Evolutionary conservation across 2,113 vertebrate genomes (phyloP).

Genomic region (Hyperoodon ampullatus): DNA sequence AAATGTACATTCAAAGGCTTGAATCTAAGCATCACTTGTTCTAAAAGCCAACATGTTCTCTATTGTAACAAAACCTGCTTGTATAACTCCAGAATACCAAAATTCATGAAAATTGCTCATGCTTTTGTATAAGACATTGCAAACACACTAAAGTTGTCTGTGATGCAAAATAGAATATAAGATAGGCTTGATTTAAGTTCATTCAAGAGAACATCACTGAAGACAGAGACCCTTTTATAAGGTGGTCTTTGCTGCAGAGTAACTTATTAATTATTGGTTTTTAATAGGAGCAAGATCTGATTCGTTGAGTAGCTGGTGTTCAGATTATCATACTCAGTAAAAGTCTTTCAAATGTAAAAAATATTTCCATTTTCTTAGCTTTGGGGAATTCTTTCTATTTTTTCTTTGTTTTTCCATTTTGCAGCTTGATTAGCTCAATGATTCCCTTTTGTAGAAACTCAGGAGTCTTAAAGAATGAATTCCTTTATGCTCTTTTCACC

Average conservation of each 20-base stretch:
- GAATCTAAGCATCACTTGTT: not conserved
- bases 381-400: not conserved
- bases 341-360: constrained; percentile 4
- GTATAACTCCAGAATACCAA: not conserved
- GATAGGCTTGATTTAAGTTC: not conserved
- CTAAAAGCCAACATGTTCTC: constrained; percentile 1
- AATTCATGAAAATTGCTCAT: not conserved
- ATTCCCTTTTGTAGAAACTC: constrained; percentile 72
- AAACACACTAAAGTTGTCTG: not conserved
- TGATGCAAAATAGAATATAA: not conserved
- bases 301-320: not conserved
- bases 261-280: not conserved
- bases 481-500: not conserved
- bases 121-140: not conserved
- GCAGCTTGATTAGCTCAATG: constrained; percentile 3
- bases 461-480: constrained; percentile 40
- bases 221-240: not conserved
- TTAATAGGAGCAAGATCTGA: not conserved
- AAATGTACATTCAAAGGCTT: not conserved
- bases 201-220: not conserved
- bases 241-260: not conserved
- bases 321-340: not conserved
- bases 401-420: constrained; percentile 26
- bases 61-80: not conserved
- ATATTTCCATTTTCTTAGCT: not conserved